Evolutionary conservation across 2,888 invertebrate genomes (phyloP).

Genomic region (Aquatica leii): DNA sequence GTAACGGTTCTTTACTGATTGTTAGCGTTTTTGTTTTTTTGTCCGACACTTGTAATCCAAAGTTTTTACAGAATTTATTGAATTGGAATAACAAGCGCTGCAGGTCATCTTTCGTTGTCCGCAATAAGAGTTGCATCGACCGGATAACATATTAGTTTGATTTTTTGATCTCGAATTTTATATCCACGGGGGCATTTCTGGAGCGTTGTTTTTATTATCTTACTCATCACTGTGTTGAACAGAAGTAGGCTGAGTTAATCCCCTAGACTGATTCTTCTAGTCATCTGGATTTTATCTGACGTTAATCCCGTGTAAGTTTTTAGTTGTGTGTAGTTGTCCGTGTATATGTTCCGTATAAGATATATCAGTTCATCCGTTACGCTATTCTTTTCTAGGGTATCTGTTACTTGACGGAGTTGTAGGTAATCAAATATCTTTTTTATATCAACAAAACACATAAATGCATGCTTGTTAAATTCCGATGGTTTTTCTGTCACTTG

Average conservation of each 20-base stretch:
- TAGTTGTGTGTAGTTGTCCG: background rate
- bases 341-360: too few species aligned
- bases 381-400: too few species aligned
- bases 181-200: slow-evolving; percentile 1
- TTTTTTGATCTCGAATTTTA: background rate
- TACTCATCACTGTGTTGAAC: too few species aligned
- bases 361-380: too few species aligned
- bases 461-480: too few species aligned
- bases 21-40: slow-evolving; percentile 11
- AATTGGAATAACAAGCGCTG: too few species aligned
- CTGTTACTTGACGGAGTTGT: too few species aligned
- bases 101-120: slow-evolving; percentile 4
- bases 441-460: too few species aligned
- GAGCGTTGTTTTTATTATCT: too few species aligned
- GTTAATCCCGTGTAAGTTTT: slow-evolving; percentile 1
- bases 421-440: too few species aligned
- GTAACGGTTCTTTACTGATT: slow-evolving; percentile 12
- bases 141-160: slow-evolving; percentile 8
- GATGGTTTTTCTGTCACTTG: too few species aligned
- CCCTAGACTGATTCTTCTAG: slow-evolving; percentile 7
- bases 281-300: background rate
- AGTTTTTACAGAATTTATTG: slow-evolving; percentile 2
- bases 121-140: slow-evolving; percentile 17
- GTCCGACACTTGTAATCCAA: slow-evolving; percentile 10
- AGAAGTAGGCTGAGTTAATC: background rate